Conservation (phyloP, 2,888 invertebrate species). For the Gandaritis pyraliata region DNA sequence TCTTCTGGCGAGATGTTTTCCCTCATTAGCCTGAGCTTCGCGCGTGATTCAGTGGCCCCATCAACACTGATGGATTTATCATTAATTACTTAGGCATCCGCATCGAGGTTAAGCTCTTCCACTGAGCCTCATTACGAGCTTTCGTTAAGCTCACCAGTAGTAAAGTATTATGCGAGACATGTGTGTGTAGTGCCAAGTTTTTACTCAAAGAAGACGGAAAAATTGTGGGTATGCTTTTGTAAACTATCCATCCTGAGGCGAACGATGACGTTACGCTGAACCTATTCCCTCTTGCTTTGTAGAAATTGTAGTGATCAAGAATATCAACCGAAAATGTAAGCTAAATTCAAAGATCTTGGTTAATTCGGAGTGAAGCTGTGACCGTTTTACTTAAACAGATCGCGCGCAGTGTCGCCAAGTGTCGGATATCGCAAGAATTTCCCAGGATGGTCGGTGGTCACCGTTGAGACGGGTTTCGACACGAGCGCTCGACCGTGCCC, state of each 20-base stretch:
- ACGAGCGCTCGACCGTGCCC: constrained; percentile 28
- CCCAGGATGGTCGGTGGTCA: constrained; percentile 41
- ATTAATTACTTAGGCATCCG: background rate
- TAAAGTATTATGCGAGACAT: background rate
- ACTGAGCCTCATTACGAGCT: constrained; percentile 6
- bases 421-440: constrained; percentile 40
- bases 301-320: too few species aligned
- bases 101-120: constrained; percentile 11
- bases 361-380: background rate
- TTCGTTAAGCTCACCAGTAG: constrained; percentile 1
- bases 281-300: too few species aligned
- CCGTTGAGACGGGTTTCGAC: constrained; percentile 19
- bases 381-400: constrained; percentile 9
- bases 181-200: background rate
- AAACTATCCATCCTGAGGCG: background rate
- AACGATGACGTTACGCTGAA: too few species aligned
- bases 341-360: constrained; percentile 2
- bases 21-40: constrained; percentile 8
- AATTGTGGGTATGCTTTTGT: background rate
- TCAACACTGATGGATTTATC: constrained; percentile 4
- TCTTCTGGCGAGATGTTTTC: constrained; percentile 4
- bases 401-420: constrained; percentile 12
- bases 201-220: background rate
- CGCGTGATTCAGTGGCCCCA: background rate
- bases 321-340: background rate